phyloP scores from a whole-genome alignment of 2,113 vertebrate genomes.

The Microcebus griseorufus region DNA sequence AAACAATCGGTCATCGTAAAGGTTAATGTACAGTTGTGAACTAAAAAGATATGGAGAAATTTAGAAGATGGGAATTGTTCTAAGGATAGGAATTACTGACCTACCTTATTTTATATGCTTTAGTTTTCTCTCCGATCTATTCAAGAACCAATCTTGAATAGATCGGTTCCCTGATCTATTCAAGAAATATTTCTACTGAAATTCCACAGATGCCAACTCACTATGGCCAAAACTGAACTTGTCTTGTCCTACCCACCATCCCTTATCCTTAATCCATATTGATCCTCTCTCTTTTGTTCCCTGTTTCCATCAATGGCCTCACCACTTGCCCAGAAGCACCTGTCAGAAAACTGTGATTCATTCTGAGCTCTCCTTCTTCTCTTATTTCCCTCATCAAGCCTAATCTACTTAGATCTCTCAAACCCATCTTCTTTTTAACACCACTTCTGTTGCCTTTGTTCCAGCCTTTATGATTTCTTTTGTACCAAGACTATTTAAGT shows the following conservation, averaged over 20 bases:
- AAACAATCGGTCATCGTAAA: background rate
- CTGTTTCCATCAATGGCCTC: background rate
- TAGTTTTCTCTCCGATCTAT: background rate
- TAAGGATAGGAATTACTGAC: background rate
- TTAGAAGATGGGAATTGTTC: background rate
- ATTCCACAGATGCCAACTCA: background rate
- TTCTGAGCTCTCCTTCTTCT: background rate
- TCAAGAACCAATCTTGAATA: background rate
- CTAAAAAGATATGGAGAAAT: background rate
- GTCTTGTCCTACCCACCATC: background rate
- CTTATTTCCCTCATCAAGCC: background rate
- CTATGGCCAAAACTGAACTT: background rate
- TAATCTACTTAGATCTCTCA: background rate
- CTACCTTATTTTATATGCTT: background rate
- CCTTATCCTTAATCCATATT: background rate
- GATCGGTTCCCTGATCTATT: background rate
- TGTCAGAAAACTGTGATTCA: background rate
- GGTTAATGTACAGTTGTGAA: background rate
- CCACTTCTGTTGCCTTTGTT: background rate
- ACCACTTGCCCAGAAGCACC: background rate
- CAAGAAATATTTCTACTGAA: slow-evolving; percentile 13
- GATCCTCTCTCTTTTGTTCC: background rate
- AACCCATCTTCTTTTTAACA: background rate
- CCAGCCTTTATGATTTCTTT: background rate
- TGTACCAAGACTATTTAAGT: background rate